Percentiles rank a stretch among this genome's conserved stretches.
phyloP scores from a whole-genome alignment of 2,888 invertebrate genomes.

The Drosophila aldrichi region DNA sequence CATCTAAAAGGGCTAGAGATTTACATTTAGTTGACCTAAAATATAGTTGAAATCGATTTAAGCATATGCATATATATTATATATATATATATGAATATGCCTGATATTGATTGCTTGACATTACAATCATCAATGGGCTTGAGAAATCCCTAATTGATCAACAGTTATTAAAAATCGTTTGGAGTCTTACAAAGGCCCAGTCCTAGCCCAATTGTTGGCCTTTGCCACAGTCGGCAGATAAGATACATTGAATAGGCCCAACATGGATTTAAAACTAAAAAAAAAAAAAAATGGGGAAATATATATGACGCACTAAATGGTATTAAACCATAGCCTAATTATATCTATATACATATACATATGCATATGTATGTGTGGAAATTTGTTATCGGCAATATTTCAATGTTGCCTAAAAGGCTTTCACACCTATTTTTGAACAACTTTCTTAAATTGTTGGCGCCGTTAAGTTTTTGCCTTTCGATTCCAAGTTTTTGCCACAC shows the following conservation, averaged over 20 bases:
- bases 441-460: slow-evolving; percentile 45
- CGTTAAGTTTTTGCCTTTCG: slow-evolving; percentile 18
- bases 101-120: not conserved
- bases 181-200: not conserved
- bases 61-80: not conserved
- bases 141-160: slow-evolving; percentile 25
- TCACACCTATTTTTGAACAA: slow-evolving; percentile 17
- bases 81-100: not conserved
- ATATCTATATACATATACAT: not conserved
- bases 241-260: not conserved
- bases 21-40: not conserved
- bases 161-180: slow-evolving; percentile 10
- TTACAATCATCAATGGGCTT: slow-evolving; percentile 19
- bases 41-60: not conserved
- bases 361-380: not conserved
- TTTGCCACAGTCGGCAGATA: slow-evolving; percentile 1
- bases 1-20: not conserved
- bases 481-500: slow-evolving; percentile 21
- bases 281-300: not conserved
- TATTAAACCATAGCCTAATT: not conserved
- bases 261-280: not conserved
- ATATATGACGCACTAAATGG: not conserved
- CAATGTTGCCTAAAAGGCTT: not conserved
- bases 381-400: slow-evolving; percentile 1
- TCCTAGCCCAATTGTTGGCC: not conserved